Evolutionary conservation across 2,888 invertebrate genomes (phyloP).

Genomic region (Blastobasis adustella): DNA sequence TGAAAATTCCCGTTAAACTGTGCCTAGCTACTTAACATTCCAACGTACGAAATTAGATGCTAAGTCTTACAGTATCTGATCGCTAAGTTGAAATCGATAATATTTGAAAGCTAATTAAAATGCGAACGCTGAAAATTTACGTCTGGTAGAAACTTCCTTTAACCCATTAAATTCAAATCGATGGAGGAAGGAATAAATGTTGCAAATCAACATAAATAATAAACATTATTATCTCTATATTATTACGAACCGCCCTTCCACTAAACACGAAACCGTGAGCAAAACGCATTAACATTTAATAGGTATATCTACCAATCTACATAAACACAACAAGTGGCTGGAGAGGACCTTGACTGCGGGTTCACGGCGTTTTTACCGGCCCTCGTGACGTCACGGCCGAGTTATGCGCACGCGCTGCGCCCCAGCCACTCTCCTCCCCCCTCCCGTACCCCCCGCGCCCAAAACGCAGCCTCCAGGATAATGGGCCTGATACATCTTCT

Average conservation of each 20-base stretch:
- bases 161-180: constrained; percentile 9
- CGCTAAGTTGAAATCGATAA: too few species aligned
- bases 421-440: constrained; percentile 9
- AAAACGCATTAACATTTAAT: constrained; percentile 33
- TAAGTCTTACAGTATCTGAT: too few species aligned
- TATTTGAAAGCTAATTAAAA: too few species aligned
- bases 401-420: constrained; percentile 58
- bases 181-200: constrained; percentile 13
- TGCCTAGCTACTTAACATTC: too few species aligned
- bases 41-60: too few species aligned
- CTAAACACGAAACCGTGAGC: constrained; percentile 20
- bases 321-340: constrained; percentile 45
- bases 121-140: too few species aligned
- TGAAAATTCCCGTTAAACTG: too few species aligned
- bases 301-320: constrained; percentile 14
- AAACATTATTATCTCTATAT: constrained; percentile 6
- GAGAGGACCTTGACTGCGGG: constrained; percentile 59
- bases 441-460: constrained; percentile 12
- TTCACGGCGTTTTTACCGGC: constrained; percentile 62
- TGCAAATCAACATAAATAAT: constrained; percentile 15
- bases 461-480: constrained; percentile 56
- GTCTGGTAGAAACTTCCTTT: too few species aligned
- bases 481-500: constrained; percentile 63
- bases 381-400: constrained; percentile 61
- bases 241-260: constrained; percentile 14